Evolutionary conservation across 2,113 vertebrate species (phyloP).

Genomic region (Apaloderma vittatum): DNA sequence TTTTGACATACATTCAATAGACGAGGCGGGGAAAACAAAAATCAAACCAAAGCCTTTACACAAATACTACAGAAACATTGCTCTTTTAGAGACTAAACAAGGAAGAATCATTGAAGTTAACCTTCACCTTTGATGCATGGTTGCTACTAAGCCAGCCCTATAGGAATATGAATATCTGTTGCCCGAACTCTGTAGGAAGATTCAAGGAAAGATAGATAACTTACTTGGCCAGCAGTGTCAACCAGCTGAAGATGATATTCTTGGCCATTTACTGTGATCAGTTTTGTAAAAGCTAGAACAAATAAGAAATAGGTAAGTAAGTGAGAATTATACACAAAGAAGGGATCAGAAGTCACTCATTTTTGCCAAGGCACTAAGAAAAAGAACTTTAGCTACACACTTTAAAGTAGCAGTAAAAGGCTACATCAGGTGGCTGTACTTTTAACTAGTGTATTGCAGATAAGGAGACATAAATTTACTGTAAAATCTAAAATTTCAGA

Average conservation of each 20-base stretch:
- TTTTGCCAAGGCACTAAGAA: background rate
- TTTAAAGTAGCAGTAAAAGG: background rate
- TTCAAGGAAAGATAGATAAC: background rate
- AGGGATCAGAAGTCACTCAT: background rate
- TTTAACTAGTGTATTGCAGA: background rate
- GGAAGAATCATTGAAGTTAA: background rate
- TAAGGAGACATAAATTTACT: background rate
- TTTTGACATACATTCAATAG: background rate
- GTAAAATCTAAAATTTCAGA: background rate
- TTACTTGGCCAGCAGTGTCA: conserved; percentile 97
- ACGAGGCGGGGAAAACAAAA: background rate
- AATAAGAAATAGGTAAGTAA: conserved; percentile 14
- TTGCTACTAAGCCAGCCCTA: background rate
- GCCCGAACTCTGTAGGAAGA: background rate
- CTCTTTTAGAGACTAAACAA: background rate
- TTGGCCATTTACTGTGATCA: conserved; percentile 98
- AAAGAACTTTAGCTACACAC: background rate
- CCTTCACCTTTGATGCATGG: background rate
- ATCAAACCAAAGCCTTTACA: background rate
- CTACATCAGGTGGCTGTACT: background rate
- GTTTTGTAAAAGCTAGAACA: conserved; percentile 93
- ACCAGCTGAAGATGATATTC: conserved; percentile 99
- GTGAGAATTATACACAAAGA: background rate
- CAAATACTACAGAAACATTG: background rate
- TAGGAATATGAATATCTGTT: background rate